These are phyloP conservation scores for Sorex fumeus DNA, from an alignment of 2,113 vertebrate species.

Conservation along the genomic window DNA sequence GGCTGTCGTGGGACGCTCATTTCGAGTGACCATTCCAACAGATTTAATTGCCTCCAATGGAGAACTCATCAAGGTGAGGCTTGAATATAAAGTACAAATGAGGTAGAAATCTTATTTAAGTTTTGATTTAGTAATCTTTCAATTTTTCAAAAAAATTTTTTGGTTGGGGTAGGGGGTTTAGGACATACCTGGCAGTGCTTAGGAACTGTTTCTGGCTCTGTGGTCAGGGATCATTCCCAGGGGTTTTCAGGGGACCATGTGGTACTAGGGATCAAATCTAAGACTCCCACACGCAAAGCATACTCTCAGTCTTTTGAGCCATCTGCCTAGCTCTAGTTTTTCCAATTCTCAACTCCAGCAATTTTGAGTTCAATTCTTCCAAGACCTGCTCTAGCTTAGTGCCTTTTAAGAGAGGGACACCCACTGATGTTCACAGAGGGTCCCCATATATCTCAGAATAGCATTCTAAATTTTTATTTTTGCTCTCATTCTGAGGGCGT, in stretches of 20 bases:
- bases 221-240: no score
- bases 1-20: conserved; percentile 93
- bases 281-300: no score
- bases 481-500: conserved; percentile 8
- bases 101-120: background rate
- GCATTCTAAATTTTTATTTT: background rate
- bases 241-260: no score
- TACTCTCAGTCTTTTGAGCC: no score
- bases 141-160: background rate
- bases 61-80: conserved; percentile 93
- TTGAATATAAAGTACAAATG: background rate
- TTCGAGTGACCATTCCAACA: conserved; percentile 92
- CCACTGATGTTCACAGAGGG: background rate
- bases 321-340: background rate
- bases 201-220: no score
- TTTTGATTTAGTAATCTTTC: background rate
- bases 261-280: no score
- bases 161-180: no score
- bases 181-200: no score
- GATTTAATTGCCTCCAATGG: conserved; percentile 89
- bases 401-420: background rate
- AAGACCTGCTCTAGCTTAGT: background rate
- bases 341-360: background rate
- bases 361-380: background rate
- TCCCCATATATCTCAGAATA: background rate